A percentile compares a stretch with the other conserved stretches of the same genome.
These are phyloP conservation scores for Phaethornis superciliosus DNA, from an alignment of 2,113 vertebrate species.

Conservation along the genomic window DNA sequence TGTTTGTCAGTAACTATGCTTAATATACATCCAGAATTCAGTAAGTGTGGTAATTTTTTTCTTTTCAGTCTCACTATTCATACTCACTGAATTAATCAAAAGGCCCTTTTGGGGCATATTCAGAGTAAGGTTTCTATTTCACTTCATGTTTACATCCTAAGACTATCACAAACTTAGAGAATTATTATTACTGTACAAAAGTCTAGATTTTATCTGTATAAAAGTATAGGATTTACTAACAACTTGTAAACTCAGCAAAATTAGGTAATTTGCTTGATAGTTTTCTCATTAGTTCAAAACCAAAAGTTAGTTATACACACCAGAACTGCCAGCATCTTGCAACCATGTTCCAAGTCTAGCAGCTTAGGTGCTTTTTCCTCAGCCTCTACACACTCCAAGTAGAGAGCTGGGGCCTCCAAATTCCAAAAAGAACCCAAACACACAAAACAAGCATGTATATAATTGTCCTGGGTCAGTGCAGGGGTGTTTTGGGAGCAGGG, in stretches of 20 bases:
- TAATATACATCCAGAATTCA: background rate
- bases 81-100: background rate
- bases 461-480: background rate
- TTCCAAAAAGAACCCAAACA: background rate
- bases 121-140: background rate
- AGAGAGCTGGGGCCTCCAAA: background rate
- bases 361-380: background rate
- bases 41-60: background rate
- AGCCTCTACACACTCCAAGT: background rate
- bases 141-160: background rate
- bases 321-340: background rate
- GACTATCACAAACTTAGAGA: background rate
- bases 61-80: background rate
- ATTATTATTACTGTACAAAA: background rate
- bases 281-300: background rate
- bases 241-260: background rate
- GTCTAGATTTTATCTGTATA: background rate
- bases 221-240: background rate
- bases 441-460: background rate
- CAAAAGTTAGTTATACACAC: background rate
- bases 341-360: background rate
- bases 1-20: background rate
- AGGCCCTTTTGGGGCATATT: background rate
- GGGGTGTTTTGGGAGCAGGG: too few species aligned
- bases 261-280: background rate